Evolutionary conservation across 2,797 vertebrate species (phyloP), one percentile per base, ranked within the genome.

Genomic region (Anolis apletophallus): DNA sequence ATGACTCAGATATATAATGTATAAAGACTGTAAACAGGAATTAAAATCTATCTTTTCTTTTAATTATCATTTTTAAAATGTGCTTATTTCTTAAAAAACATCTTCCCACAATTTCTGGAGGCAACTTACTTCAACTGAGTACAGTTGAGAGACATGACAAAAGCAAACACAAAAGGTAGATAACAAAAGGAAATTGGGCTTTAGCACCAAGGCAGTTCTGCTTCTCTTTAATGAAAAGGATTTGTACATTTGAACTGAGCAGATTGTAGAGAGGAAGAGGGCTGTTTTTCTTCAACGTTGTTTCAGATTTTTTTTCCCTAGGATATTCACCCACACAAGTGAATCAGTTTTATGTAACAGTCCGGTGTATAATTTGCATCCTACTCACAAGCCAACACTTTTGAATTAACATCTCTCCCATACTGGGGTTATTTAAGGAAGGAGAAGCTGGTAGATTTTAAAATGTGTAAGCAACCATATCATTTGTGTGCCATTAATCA

Each of bases 271-370:
- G 90, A 95, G 94, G 94, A 96, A 94, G 84, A 78, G 89, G 19
- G 32, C 92, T 90, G 93, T 91, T 50, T 93, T 91, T 90, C 90
- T 93, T 93, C 88, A 81, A 90, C 93, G 95, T 96, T 91, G 94
- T 94, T 95, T 90, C 91, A 96, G 96, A 94, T 96, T 96, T 96
- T 96, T 95, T 46, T 46, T 8, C 46, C 46, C 94, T 93, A 91
- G 93, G 95, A 94, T 96, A 95, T 94, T 96, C 94, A 94, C 96
- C 96, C 95, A 96, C 96, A 95, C 93, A 94, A 91, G 92, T 96
- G 96, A 97, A 95, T 97, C 96, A 97, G 94, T 95, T 96, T 97
- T 96, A 96, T 94, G 95, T 96, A 96, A 97, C 71, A 87, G 90
- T 94, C 93, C 93, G 96, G 95, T 89, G 91, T 96, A 95, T 95